phyloP scores from a whole-genome alignment of 2,888 invertebrate genomes.

The Drosophila peninsularis region DNA sequence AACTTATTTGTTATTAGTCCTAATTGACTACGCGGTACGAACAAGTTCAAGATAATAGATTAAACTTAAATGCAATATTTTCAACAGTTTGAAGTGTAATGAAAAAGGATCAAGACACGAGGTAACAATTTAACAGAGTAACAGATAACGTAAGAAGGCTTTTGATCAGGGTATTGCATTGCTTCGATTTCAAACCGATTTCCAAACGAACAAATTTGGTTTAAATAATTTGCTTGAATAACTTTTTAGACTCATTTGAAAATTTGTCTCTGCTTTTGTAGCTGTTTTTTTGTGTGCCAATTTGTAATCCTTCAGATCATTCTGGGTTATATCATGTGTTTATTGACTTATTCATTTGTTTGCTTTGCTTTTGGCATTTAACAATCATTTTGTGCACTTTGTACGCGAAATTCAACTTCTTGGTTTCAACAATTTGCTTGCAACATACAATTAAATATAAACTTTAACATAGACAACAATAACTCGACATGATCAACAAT shows the following conservation, averaged over 20 bases:
- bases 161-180: conserved; percentile 48
- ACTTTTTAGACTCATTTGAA: neutral
- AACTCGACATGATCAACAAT: conserved; percentile 60
- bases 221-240: conserved; percentile 6
- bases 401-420: conserved; percentile 16
- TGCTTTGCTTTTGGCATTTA: conserved; percentile 1
- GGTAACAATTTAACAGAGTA: conserved; percentile 28
- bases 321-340: conserved; percentile 22
- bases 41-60: no score
- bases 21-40: no score
- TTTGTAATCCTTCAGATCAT: conserved; percentile 49
- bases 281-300: conserved; percentile 11
- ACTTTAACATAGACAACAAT: conserved; percentile 52
- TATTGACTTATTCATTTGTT: conserved; percentile 2
- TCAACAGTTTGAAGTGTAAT: conserved; percentile 30
- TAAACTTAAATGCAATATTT: conserved; percentile 37
- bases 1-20: no score
- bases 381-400: conserved; percentile 32
- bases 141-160: conserved; percentile 17
- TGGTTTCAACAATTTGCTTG: conserved; percentile 32
- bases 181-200: conserved; percentile 25
- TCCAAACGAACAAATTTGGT: neutral
- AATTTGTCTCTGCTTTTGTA: neutral
- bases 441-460: conserved; percentile 23
- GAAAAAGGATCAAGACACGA: neutral